Conservation (phyloP, 2,888 invertebrate genomes). For the Drosophila lutescens region DNA sequence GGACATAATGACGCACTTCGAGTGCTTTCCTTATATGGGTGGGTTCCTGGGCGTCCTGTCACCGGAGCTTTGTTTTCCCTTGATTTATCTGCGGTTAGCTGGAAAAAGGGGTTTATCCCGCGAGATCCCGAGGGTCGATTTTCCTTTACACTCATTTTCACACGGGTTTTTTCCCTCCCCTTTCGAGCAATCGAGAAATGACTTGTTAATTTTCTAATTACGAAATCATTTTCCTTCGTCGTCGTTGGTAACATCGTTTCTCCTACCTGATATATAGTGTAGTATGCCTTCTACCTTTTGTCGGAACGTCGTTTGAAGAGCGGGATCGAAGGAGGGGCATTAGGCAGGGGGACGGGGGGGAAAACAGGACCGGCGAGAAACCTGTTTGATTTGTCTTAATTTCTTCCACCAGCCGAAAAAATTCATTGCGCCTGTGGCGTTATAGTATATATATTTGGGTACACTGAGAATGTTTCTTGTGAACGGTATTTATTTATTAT, state of each 20-base stretch:
- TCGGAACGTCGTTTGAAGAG: slow-evolving; percentile 38
- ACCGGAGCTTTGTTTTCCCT: slow-evolving; percentile 22
- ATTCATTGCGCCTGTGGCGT: slow-evolving; percentile 23
- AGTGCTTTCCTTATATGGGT: slow-evolving; percentile 2
- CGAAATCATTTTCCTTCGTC: slow-evolving; percentile 54
- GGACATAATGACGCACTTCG: slow-evolving; percentile 42
- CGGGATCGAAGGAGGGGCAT: background rate
- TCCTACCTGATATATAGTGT: slow-evolving; percentile 17
- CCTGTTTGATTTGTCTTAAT: slow-evolving; percentile 75
- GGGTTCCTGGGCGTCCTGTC: background rate
- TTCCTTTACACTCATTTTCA: slow-evolving; percentile 29
- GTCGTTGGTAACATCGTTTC: slow-evolving; percentile 13
- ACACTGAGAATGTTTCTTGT: slow-evolving; percentile 1
- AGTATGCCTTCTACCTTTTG: slow-evolving; percentile 2
- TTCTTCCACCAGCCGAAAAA: slow-evolving; percentile 61
- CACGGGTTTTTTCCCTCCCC: slow-evolving; percentile 11
- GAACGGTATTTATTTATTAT: no score
- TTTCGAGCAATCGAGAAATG: slow-evolving; percentile 46
- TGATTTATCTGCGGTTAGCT: slow-evolving; percentile 53
- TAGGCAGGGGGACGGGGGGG: background rate
- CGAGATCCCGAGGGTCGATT: background rate
- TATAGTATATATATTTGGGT: background rate
- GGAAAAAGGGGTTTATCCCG: slow-evolving; percentile 9
- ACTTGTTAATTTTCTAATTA: slow-evolving; percentile 67
- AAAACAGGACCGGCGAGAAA: slow-evolving; percentile 39